Base-by-base conservation (phyloP, 2,797 vertebrate genomes). In the Monodelphis domestica region DNA sequence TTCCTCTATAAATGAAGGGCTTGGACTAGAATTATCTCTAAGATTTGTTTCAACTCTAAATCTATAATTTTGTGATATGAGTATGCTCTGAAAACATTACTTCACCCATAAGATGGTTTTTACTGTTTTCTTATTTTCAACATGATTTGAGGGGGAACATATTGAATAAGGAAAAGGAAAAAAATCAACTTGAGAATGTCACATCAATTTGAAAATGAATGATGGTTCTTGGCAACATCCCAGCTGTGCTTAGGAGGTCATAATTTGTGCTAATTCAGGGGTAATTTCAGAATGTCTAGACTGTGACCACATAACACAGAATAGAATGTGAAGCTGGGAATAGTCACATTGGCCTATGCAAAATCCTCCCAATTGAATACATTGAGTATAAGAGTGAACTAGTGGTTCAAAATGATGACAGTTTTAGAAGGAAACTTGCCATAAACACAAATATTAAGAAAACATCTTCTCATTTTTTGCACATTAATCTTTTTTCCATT, bases 361-460 rank as follows among this genome's bases (percentile, higher is more conserved):
- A 26, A 93, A 87, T 93, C 78, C 89, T 45, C 70, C 54, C 90
- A 90, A 92, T 28, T 91, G 33, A 53, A 93, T 93, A 59, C 92
- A 88, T 96, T 96, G 55, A 53, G 89, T 94, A 55, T 95, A 90
- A 94, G 90, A 95, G 29, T 54, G 45, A 96, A 59, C 50, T 96
- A 59, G 88, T 84, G 52, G 14, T 84, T 52, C 54, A 92, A 92
- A 93, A 70, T 91, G 93, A 91, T 88, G 28, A 88, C 92, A 84
- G 89, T 51, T 93, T 93, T 95, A 90, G 93, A 96, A 93, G 93
- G 87, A 93, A 53, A 93, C 30, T 55, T 29, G 91, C 87, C 54
- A 96, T 45, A 96, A 96, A 95, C 45, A 88, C 0, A 90, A 95
- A 59, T 29, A 78, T 12, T 94, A 93, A 96, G 89, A 93, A 0